phyloP scores from a whole-genome alignment of 1,140 invertebrate genomes.

The Lutraria rhynchaena region DNA sequence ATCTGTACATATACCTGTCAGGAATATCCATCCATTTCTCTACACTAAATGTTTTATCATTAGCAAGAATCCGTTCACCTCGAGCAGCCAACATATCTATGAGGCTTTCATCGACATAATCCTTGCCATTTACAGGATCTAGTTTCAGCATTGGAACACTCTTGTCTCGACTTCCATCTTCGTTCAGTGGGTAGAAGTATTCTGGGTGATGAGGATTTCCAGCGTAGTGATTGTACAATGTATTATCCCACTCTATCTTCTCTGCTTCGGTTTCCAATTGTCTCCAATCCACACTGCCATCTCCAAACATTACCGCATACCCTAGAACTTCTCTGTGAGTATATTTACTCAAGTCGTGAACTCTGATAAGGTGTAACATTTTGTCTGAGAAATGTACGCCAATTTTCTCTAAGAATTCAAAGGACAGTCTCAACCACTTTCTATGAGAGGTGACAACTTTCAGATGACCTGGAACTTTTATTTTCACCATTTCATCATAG shows the following conservation, averaged over 20 bases:
- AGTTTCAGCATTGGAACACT: constrained; percentile 2
- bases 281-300: constrained; percentile 31
- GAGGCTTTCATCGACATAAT: constrained; percentile 49
- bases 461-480: constrained; percentile 43
- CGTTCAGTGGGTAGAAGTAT: constrained; percentile 40
- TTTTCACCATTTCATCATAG: constrained; percentile 31
- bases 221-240: constrained; percentile 43
- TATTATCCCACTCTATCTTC: constrained; percentile 50
- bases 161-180: constrained; percentile 26
- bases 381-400: constrained; percentile 42
- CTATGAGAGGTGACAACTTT: constrained; percentile 36
- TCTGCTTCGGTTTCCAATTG: constrained; percentile 27
- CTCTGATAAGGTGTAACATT: constrained; percentile 3
- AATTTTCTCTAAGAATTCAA: constrained; percentile 20
- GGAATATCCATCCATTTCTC: constrained; percentile 43
- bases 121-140: not conserved
- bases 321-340: constrained; percentile 47
- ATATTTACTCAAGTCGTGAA: constrained; percentile 57
- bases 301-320: constrained; percentile 54
- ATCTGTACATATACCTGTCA: constrained; percentile 34
- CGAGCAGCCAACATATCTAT: constrained; percentile 54
- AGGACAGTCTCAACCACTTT: constrained; percentile 32
- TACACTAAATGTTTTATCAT: constrained; percentile 36
- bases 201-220: constrained; percentile 55
- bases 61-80: constrained; percentile 29